Evolutionary conservation across 2,113 vertebrate species (phyloP), one percentile per base, ranked within the genome.

Genomic region (Ammodytes marinus): DNA sequence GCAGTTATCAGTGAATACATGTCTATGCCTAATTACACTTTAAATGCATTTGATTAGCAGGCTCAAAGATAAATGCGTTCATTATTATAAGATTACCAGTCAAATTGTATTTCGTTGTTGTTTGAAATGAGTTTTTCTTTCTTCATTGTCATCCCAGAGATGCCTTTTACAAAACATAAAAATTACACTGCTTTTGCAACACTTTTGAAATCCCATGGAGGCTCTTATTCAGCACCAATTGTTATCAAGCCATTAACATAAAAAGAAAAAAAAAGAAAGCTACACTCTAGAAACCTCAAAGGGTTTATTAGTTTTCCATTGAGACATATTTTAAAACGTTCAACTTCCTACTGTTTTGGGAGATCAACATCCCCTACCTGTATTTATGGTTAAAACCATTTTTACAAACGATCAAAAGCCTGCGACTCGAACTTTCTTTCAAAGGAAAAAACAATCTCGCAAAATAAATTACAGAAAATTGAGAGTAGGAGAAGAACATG

Each of bases 41-140:
- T 70, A 66, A 77, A 87, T 86, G 74, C 43, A 64, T 15, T 72
- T 82, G 39, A 82, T 92, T 70, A 79, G 78, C 75, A 81, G 75
- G 67, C 83, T 68, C 19, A 35, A 19, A 43, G 65, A 78, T 69
- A 45, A 85, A 78, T 79, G 75, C n/a, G 0, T 80, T 78, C 19
- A 39, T 85, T 67, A 80, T 55, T 78, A 27, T 70, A 13, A 46
- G 45, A 55, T 69, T 61, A 42, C 63, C 35, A 43, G 39, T 40
- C 15, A 76, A 83, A 84, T 70, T 71, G 14, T 45, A 47, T 66
- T 66, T 15, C 4, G 66, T 73, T 80, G 40, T 76, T 71, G 63
- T 50, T 49, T 50, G 75, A 87, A 76, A 52, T 13, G 10, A 61
- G 27, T 53, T 82, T 74, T 39, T 14, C 57, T 49, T 35, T 37